Conservation (phyloP, 92 coral and sea anemone genomes). For the Bergia puertoricense region DNA sequence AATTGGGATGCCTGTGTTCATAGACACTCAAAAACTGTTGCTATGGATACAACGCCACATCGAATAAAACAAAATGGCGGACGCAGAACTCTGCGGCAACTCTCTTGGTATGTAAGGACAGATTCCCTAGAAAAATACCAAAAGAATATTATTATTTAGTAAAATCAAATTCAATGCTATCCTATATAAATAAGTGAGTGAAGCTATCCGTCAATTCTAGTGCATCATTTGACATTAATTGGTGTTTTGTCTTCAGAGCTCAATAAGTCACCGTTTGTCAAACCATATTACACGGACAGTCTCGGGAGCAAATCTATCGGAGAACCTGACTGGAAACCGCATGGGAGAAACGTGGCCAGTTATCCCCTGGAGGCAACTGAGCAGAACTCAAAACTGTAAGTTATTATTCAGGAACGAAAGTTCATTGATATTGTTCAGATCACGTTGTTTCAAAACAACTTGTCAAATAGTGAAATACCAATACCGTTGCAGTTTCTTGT, state of each 20-base stretch:
- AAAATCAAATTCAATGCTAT: not conserved
- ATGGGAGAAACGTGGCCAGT: constrained; percentile 79
- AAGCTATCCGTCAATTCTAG: not conserved
- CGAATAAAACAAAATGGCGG: constrained; percentile 33
- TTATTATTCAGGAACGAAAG: not conserved
- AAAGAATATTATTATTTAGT: not conserved
- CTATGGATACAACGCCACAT: constrained; percentile 24
- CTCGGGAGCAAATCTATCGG: constrained; percentile 91
- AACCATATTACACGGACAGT: constrained; percentile 73
- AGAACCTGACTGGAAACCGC: constrained; percentile 96
- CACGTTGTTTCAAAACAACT: not conserved
- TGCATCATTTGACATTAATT: not conserved
- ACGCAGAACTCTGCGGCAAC: constrained; percentile 7
- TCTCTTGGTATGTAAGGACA: not conserved
- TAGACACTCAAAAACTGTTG: not conserved
- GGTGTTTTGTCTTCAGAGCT: constrained; percentile 1
- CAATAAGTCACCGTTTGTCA: constrained; percentile 46
- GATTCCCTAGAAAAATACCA: not conserved
- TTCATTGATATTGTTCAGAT: not conserved
- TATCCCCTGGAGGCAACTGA: constrained; percentile 42
- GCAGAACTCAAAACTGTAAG: constrained; percentile 53
- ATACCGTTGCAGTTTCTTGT: no score
- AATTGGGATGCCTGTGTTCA: no score
- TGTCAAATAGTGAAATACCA: no score
- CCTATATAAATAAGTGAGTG: not conserved